Evolutionary conservation across 2,113 vertebrate genomes (phyloP).

Genomic region (Galemys pyrenaicus): DNA sequence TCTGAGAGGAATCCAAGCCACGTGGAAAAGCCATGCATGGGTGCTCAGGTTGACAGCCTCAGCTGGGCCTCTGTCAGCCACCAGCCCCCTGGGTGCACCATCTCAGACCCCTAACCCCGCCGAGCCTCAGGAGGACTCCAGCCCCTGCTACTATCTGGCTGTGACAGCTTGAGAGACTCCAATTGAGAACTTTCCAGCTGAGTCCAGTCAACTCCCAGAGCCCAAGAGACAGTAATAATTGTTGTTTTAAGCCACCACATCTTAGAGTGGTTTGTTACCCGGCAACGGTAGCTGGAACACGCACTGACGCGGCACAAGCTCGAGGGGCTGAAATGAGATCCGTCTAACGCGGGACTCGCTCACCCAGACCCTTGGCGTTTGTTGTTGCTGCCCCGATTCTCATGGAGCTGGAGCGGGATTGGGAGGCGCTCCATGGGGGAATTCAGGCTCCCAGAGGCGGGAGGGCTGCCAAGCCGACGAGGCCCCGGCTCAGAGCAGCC

Average conservation of each 20-base stretch:
- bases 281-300: not conserved
- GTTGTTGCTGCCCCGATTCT: not conserved
- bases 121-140: not conserved
- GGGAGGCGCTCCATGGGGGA: not conserved
- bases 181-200: not conserved
- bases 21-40: not conserved
- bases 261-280: not conserved
- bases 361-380: not conserved
- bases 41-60: not conserved
- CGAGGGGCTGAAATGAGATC: not conserved
- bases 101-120: not conserved
- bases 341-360: not conserved
- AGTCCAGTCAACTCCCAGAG: conserved; percentile 16
- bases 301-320: not conserved
- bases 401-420: not conserved
- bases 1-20: not conserved
- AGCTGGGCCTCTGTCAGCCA: not conserved
- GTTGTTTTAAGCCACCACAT: not conserved
- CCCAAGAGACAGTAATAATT: not conserved
- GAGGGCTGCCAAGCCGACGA: conserved; percentile 20
- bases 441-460: not conserved
- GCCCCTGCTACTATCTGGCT: not conserved
- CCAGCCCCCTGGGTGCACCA: not conserved
- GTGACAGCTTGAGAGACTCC: not conserved
- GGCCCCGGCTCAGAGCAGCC: conserved; percentile 15